Percentiles rank a stretch among this genome's conserved stretches.
Evolutionary conservation across 2,797 vertebrate genomes (phyloP).

Genomic region (Myotis planiceps): DNA sequence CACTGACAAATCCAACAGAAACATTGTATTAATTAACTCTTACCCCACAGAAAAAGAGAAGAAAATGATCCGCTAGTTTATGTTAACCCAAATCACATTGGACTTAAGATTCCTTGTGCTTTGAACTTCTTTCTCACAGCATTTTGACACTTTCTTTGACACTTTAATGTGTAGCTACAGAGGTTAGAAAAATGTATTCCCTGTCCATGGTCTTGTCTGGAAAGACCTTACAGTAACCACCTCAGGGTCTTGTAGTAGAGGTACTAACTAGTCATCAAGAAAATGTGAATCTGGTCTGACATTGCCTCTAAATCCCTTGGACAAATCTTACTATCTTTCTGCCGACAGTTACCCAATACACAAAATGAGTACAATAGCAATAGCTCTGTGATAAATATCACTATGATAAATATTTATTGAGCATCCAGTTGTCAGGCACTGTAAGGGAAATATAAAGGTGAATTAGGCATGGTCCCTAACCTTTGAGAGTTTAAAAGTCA

Average conservation of each 20-base stretch:
- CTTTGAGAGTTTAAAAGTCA: constrained; percentile 25
- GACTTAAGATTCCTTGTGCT: neutral
- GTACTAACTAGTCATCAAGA: neutral
- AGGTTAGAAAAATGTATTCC: neutral
- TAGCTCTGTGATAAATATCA: neutral
- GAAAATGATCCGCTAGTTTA: neutral
- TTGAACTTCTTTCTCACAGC: constrained; percentile 19
- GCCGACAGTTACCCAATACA: neutral
- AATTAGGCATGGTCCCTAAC: neutral
- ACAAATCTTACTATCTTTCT: neutral
- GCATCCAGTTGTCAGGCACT: neutral
- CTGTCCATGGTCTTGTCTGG: neutral
- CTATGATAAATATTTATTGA: constrained; percentile 13
- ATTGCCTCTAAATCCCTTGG: neutral
- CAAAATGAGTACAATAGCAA: constrained; percentile 14
- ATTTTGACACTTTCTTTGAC: neutral
- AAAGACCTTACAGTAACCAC: neutral
- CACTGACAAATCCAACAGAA: neutral
- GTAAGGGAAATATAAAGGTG: neutral
- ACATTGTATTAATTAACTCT: neutral
- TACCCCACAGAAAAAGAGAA: constrained; percentile 46
- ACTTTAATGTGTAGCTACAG: neutral
- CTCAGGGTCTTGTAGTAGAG: neutral
- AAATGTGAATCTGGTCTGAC: neutral
- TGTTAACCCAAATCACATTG: constrained; percentile 17